phyloP scores from a whole-genome alignment of 2,797 vertebrate species.

The Aeoliscus strigatus region DNA sequence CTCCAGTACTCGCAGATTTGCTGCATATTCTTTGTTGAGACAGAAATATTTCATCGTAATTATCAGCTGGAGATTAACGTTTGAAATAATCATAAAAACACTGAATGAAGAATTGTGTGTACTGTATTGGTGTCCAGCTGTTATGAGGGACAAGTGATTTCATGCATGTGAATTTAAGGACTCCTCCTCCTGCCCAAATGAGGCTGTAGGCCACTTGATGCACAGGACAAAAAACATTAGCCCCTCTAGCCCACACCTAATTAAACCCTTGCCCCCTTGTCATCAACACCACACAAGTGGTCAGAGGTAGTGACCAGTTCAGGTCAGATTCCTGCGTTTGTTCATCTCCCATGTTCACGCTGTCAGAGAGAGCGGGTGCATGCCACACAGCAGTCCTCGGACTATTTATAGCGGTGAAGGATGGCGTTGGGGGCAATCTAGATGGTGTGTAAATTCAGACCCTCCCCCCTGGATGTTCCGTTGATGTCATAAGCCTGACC shows the following conservation, averaged over 20 bases:
- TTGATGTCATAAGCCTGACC: conserved; percentile 67
- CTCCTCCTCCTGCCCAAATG: no score
- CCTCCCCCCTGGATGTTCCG: conserved; percentile 60
- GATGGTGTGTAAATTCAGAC: conserved; percentile 70
- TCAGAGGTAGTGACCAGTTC: conserved; percentile 48
- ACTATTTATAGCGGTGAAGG: conserved; percentile 71
- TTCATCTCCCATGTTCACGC: conserved; percentile 61
- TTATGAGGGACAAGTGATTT: no score
- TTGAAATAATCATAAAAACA: no score
- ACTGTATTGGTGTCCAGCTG: no score
- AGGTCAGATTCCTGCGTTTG: conserved; percentile 63
- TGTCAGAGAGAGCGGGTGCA: conserved; percentile 42
- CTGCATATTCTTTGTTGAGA: no score
- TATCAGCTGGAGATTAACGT: no score
- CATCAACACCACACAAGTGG: conserved; percentile 37
- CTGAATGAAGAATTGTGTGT: no score
- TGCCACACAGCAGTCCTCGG: conserved; percentile 60
- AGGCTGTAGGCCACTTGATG: no score
- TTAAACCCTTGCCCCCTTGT: conserved; percentile 40
- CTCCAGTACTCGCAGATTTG: no score
- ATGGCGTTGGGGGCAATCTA: conserved; percentile 52
- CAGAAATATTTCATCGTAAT: no score
- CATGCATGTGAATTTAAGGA: no score
- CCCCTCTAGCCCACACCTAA: conserved; percentile 20
- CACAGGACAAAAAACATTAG: no score